These are phyloP conservation scores for Lerema accius DNA, from an alignment of 1,140 invertebrate genomes.

Conservation along the genomic window DNA sequence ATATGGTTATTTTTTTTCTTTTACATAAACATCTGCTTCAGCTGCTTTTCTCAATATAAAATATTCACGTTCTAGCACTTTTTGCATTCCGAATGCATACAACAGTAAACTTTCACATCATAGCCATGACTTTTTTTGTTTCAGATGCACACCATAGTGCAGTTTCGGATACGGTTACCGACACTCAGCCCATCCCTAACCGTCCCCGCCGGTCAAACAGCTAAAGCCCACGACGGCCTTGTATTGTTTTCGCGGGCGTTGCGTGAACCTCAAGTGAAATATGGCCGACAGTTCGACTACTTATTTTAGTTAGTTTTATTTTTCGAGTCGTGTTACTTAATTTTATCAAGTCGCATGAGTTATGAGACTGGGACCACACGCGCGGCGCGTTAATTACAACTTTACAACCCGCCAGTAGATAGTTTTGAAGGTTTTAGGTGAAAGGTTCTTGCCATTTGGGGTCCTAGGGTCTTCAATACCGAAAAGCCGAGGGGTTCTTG, in stretches of 20 bases:
- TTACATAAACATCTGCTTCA: no score
- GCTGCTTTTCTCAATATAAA: no score
- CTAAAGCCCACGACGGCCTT: constrained; percentile 55
- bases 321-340: constrained; percentile 76
- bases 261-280: constrained; percentile 77
- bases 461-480: no score
- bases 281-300: constrained; percentile 74
- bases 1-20: no score
- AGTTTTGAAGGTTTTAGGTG: background rate
- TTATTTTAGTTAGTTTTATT: constrained; percentile 69
- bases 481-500: no score
- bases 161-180: background rate
- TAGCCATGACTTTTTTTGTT: no score
- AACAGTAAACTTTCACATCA: no score
- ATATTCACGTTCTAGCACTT: no score
- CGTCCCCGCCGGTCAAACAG: background rate
- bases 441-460: no score
- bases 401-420: background rate
- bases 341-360: constrained; percentile 80
- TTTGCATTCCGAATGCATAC: no score
- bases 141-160: no score
- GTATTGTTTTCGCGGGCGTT: constrained; percentile 79
- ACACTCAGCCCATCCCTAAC: constrained; percentile 7
- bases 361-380: constrained; percentile 78
- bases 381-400: constrained; percentile 68